Base-by-base conservation (phyloP, 2,888 invertebrate genomes). In the Dexiosoma caninum region DNA sequence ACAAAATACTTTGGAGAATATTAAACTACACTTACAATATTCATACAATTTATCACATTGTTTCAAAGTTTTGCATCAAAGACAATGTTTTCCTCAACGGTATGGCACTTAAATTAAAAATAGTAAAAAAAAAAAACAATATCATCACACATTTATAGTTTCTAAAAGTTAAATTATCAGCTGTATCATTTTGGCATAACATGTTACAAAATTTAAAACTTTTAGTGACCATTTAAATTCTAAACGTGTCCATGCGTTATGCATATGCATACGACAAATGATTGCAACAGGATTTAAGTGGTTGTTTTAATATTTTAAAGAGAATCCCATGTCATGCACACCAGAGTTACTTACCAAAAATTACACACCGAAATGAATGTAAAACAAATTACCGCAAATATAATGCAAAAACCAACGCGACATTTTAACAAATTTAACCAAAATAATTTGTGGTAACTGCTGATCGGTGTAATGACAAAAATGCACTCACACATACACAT, bases 361-460 rank as follows among this genome's bases (percentile, higher is more conserved):
- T 30, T 30, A 14, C 6, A 49, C 14, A 46, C 21, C 14, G 19
- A 62, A 55, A 80, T 75, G 59, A 71, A 67, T 71, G 66, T 80
- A 71, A 76, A 44, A 19, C 76, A 75, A 80, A 71, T 76, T 76
- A 80, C 75, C 80, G 32, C 75, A 80, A 71, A 80, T 62, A 62
- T 55, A 66, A 60, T 42, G 75, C 53, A 75, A 75, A 79, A 75
- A 21, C 74, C 64, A 71, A 62, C 67, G 71, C 80, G 71, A 80
- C 75, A 53, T 66, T 80, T 80, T 71, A 76, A 62, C 69, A 76
- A 66, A 64, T 69, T 67, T 49, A 74, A 80, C 80, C 80, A 71
- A 71, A 80, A 71, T 76, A 80, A 76, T 80, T 76, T 80, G 80
- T 71, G 80, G 80, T 62, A 71, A 67, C 60, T 75, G 70, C 64